Evolutionary conservation across 2,888 invertebrate species (phyloP).

Genomic region (Congeria kusceri): DNA sequence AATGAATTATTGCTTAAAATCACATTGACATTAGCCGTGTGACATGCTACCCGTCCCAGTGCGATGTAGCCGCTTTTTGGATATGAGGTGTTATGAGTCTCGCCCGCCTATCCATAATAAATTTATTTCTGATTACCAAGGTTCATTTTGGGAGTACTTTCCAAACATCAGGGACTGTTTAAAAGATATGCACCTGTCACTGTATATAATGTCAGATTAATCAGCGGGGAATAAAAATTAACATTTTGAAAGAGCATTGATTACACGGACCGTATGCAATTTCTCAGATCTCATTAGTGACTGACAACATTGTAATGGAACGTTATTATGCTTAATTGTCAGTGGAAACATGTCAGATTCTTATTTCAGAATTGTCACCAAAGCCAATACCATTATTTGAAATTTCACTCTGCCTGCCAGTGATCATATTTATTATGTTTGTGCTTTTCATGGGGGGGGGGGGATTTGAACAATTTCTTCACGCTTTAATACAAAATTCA

Average conservation of each 20-base stretch:
- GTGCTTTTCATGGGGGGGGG: background rate
- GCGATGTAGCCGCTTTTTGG: too few relatives aligned
- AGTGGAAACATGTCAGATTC: conserved; percentile 54
- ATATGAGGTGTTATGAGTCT: too few relatives aligned
- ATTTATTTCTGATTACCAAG: too few relatives aligned
- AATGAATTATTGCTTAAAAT: too few relatives aligned
- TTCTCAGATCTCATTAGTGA: conserved; percentile 34
- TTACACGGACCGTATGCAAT: conserved; percentile 22
- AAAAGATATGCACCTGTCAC: conserved; percentile 34
- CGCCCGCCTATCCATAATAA: too few relatives aligned
- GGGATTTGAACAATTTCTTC: too few relatives aligned
- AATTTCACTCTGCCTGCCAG: background rate
- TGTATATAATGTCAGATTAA: conserved; percentile 47
- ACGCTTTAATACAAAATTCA: too few relatives aligned
- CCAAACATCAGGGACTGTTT: background rate
- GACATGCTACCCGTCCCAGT: too few relatives aligned
- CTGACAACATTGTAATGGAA: conserved; percentile 37
- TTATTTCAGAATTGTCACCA: conserved; percentile 35
- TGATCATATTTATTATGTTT: background rate
- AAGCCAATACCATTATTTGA: background rate
- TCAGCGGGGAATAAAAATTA: conserved; percentile 33
- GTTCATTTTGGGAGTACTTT: background rate
- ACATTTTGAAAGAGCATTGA: conserved; percentile 51
- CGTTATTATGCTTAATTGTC: conserved; percentile 53
- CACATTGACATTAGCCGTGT: too few relatives aligned